These are phyloP conservation scores for Champsocephalus gunnari DNA, from an alignment of 2,797 vertebrate genomes.

Conservation along the genomic window DNA sequence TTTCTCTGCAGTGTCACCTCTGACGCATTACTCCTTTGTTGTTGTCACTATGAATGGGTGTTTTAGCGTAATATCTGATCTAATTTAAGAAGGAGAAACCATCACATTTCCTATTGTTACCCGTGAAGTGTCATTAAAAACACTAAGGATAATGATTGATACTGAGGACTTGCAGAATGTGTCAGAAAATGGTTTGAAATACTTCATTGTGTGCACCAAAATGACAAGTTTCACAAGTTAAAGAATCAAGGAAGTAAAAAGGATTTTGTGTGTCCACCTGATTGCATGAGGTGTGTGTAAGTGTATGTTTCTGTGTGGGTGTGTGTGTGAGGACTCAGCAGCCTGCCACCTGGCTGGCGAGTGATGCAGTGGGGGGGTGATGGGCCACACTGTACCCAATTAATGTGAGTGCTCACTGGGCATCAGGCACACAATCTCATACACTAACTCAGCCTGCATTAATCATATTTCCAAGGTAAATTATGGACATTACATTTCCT, in stretches of 20 bases:
- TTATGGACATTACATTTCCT: background rate
- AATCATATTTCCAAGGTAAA: constrained; percentile 33
- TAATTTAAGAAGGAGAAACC: too few species aligned
- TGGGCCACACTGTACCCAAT: constrained; percentile 59
- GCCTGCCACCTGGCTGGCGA: constrained; percentile 41
- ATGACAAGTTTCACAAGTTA: too few species aligned
- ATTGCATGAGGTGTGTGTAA: background rate
- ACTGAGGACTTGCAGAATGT: too few species aligned
- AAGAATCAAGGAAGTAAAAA: background rate
- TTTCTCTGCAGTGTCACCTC: too few species aligned
- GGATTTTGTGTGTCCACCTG: background rate
- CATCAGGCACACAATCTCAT: constrained; percentile 9
- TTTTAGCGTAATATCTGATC: too few species aligned
- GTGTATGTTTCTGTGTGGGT: constrained; percentile 18
- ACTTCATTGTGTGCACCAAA: too few species aligned
- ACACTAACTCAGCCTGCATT: background rate
- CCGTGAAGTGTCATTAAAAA: too few species aligned
- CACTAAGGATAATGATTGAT: too few species aligned
- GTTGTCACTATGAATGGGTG: too few species aligned
- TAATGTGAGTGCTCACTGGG: constrained; percentile 67
- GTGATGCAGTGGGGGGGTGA: constrained; percentile 40
- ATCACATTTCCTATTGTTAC: too few species aligned
- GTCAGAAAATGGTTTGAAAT: too few species aligned
- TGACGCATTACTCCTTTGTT: too few species aligned
- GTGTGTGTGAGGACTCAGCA: constrained; percentile 20